phyloP scores from a whole-genome alignment of 2,888 invertebrate species.

The Plagodis pulveraria region DNA sequence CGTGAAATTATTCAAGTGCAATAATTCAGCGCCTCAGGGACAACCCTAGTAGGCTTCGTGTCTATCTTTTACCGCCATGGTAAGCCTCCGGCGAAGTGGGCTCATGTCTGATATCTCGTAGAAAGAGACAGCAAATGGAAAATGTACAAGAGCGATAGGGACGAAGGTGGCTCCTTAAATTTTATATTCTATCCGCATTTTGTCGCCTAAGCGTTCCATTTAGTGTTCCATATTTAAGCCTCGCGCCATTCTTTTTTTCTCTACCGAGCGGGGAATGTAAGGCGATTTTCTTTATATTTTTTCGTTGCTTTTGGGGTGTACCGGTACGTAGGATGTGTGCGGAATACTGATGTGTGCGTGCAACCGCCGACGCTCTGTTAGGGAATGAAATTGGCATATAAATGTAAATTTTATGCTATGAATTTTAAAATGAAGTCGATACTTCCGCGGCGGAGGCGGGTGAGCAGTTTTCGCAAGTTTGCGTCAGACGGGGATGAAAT shows the following conservation, averaged over 20 bases:
- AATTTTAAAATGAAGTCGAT: conserved; percentile 85
- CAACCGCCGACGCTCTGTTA: conserved; percentile 79
- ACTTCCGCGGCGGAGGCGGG: conserved; percentile 65
- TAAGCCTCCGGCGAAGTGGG: conserved; percentile 81
- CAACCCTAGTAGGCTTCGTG: conserved; percentile 72
- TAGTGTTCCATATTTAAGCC: conserved; percentile 85
- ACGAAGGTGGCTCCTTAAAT: conserved; percentile 72
- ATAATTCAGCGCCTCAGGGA: conserved; percentile 61
- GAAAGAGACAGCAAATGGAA: conserved; percentile 61
- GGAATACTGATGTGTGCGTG: conserved; percentile 83
- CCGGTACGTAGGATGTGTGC: conserved; percentile 68
- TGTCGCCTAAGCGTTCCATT: conserved; percentile 85
- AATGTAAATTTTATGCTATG: conserved; percentile 85
- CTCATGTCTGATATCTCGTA: conserved; percentile 71
- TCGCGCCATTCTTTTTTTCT: conserved; percentile 76
- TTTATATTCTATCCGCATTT: conserved; percentile 85
- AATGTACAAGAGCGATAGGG: conserved; percentile 57
- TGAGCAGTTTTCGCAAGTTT: conserved; percentile 71
- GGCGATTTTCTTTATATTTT: conserved; percentile 71
- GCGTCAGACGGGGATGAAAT: conserved; percentile 73
- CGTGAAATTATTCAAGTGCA: conserved; percentile 64
- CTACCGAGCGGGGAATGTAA: conserved; percentile 72
- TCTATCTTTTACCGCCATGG: conserved; percentile 80
- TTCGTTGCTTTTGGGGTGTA: conserved; percentile 71
- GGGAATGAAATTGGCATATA: conserved; percentile 85